A percentile compares a stretch with the other conserved stretches of the same genome.
Evolutionary conservation across 2,113 vertebrate genomes (phyloP).

Genomic region (Erythrolamprus reginae): DNA sequence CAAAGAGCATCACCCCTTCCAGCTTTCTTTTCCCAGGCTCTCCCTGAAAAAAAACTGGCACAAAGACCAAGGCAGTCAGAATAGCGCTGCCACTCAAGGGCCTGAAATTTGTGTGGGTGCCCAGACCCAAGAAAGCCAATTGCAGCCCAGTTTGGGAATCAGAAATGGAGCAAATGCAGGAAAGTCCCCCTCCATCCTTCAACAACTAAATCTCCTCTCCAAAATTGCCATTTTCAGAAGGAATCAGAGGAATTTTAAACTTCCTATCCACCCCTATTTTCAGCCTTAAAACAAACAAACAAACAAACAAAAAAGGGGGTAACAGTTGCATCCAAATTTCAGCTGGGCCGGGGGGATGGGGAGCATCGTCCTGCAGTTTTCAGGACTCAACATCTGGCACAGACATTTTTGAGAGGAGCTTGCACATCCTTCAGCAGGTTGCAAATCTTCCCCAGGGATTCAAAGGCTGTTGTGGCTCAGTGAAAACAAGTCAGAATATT

Average conservation of each 20-base stretch:
- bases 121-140: not conserved
- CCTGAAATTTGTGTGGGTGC: not conserved
- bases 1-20: not conserved
- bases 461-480: not conserved
- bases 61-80: not conserved
- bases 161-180: not conserved
- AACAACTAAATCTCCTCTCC: not conserved
- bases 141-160: not conserved
- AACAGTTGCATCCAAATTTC: not conserved
- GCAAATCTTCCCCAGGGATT: not conserved
- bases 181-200: not conserved
- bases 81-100: not conserved
- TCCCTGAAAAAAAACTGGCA: not conserved
- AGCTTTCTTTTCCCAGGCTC: not conserved
- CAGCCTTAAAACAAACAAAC: not conserved
- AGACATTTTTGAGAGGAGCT: not conserved
- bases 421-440: not conserved
- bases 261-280: not conserved
- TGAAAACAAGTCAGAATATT: not conserved
- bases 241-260: not conserved
- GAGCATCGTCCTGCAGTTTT: not conserved
- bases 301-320: too few relatives aligned
- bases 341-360: not conserved
- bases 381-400: not conserved
- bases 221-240: not conserved